Base-by-base conservation (phyloP, 2,113 vertebrate genomes). In the Siphamia tubifer region DNA sequence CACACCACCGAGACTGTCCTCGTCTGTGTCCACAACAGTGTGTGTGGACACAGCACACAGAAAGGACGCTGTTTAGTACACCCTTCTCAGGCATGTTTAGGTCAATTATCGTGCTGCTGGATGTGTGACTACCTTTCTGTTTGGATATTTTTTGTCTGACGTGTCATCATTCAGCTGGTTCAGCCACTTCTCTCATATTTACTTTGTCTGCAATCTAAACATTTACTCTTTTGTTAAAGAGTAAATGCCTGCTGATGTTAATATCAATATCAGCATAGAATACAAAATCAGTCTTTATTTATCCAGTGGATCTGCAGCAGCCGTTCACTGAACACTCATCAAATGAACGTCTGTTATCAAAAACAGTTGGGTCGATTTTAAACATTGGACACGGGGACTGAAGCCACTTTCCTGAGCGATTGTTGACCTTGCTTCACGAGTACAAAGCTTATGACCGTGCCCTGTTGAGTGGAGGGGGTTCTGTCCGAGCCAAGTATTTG, bases 401-500 rank as follows among this genome's bases (percentile, higher is more conserved):
- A 12, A n/a, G 21, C 65, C 25, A 28, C 13, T 30, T 24, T 8
- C 11, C 30, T 40, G 5, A 43, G 17, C 13, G 0, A 7, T 17
- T 11, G 48, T 56, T 25, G 44, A 65, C 64, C 52, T 73, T 71
- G 35, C 43, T 70, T 15, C 28, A 54, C 15, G 40, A 73, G 51
- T 60, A 67, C 34, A 77, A 36, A 55, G 48, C 67, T 74, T 72
- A 60, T 51, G 71, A 19, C 7, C 20, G 3, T 68, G 57, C 25
- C 30, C 56, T 74, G 52, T 24, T 57, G n/a, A n/a, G n/a, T n/a
- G 31, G 44, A n/a, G 45, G 61, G 21, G 49, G 42, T 65, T 43
- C 36, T 40, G 23, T 31, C 47, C 43, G 27, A 8, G 15, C 27
- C 52, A 51, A 64, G 57, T 58, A 44, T 68, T 71, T 49, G 30